Conservation (phyloP, 92 coral and sea anemone genomes). For the Meandrina meandrites region DNA sequence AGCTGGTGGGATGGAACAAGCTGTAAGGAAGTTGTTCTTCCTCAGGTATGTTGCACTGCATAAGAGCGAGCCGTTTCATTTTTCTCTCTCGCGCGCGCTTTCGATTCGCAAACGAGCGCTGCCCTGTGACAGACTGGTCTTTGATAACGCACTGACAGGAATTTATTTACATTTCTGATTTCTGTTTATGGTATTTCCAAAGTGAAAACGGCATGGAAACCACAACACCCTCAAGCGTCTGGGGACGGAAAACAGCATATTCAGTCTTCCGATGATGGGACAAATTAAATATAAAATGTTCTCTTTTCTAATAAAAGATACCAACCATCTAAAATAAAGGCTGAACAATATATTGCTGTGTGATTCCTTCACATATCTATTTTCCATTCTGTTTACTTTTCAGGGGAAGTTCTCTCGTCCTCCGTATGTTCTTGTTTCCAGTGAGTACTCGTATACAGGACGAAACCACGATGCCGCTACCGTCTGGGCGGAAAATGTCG, state of each 20-base stretch:
- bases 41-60: slow-evolving; percentile 44
- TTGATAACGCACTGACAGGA: too few relatives aligned
- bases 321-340: too few relatives aligned
- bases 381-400: background rate
- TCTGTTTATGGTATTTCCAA: too few relatives aligned
- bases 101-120: background rate
- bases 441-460: slow-evolving; percentile 62
- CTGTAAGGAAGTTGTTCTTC: slow-evolving; percentile 57
- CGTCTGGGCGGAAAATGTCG: slow-evolving; percentile 79
- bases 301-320: too few relatives aligned
- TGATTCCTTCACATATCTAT: background rate
- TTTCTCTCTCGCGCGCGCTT: background rate
- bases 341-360: background rate
- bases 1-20: slow-evolving; percentile 89
- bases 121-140: too few relatives aligned
- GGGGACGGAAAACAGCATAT: too few relatives aligned
- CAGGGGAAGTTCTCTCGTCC: slow-evolving; percentile 67
- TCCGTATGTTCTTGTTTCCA: slow-evolving; percentile 69
- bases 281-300: too few relatives aligned
- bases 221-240: too few relatives aligned
- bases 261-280: too few relatives aligned
- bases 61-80: background rate
- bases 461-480: slow-evolving; percentile 82
- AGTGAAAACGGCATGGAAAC: too few relatives aligned
- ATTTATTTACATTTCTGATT: too few relatives aligned